A percentile compares a stretch with the other conserved stretches of the same genome.
phyloP scores from a whole-genome alignment of 1,140 invertebrate species.

The Lasioglossum baleicum region DNA sequence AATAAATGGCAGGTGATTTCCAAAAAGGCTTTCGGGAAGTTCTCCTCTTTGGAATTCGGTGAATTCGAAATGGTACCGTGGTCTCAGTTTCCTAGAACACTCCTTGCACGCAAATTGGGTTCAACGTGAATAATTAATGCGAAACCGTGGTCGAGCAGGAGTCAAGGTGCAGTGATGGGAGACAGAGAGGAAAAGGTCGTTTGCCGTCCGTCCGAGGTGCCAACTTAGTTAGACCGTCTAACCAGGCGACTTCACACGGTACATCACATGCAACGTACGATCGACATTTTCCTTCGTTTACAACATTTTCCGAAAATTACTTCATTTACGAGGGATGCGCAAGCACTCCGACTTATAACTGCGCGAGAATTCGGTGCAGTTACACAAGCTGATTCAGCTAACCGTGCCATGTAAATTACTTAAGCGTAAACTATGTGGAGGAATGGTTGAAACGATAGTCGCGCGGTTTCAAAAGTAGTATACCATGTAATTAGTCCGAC shows the following conservation, averaged over 20 bases:
- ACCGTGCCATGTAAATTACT: too few species aligned
- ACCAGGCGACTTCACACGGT: conserved; percentile 66
- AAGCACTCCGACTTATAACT: background rate
- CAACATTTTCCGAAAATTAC: conserved; percentile 27
- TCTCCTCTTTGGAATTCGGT: conserved; percentile 47
- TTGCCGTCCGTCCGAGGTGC: conserved; percentile 74
- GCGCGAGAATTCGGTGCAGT: background rate
- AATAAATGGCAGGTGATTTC: conserved; percentile 26
- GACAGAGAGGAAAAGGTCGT: conserved; percentile 76
- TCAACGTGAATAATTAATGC: conserved; percentile 76
- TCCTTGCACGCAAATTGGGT: conserved; percentile 78
- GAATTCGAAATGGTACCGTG: conserved; percentile 52
- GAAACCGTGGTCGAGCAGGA: conserved; percentile 73
- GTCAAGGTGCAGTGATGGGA: conserved; percentile 74
- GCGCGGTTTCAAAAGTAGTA: too few species aligned
- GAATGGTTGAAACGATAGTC: too few species aligned
- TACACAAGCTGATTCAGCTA: too few species aligned
- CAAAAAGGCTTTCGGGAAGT: conserved; percentile 30
- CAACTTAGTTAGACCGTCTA: conserved; percentile 76
- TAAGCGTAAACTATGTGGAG: too few species aligned
- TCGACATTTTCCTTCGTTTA: conserved; percentile 42
- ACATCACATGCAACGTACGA: conserved; percentile 45
- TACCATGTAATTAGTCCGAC: too few species aligned
- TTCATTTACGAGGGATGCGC: background rate
- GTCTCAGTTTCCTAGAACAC: conserved; percentile 71